Evolutionary conservation across 2,888 invertebrate genomes (phyloP).

Genomic region (Corbicula japonica): DNA sequence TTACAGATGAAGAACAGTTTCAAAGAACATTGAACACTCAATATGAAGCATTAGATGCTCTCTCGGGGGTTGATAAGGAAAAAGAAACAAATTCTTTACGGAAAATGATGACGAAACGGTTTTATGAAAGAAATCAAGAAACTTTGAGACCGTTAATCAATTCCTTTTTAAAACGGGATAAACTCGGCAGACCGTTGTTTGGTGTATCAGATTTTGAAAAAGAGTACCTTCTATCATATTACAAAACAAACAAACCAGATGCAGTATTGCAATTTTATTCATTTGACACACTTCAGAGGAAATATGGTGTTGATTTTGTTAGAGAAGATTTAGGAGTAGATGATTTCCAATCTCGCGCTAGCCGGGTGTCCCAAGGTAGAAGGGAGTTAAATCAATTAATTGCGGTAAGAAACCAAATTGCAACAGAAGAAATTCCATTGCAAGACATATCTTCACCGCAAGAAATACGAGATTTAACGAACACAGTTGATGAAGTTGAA

Average conservation of each 20-base stretch:
- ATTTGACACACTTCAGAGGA: slow-evolving; percentile 42
- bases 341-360: slow-evolving; percentile 28
- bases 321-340: slow-evolving; percentile 41
- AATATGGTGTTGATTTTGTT: slow-evolving; percentile 46
- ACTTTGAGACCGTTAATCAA: slow-evolving; percentile 5
- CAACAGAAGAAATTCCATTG: slow-evolving; percentile 26
- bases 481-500: slow-evolving; percentile 30
- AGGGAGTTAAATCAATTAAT: slow-evolving; percentile 30
- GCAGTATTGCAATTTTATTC: slow-evolving; percentile 30
- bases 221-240: slow-evolving; percentile 37
- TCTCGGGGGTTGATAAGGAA: slow-evolving; percentile 37
- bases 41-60: slow-evolving; percentile 39
- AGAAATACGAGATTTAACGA: slow-evolving; percentile 44
- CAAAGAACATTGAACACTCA: slow-evolving; percentile 41
- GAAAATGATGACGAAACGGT: slow-evolving; percentile 37
- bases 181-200: slow-evolving; percentile 35
- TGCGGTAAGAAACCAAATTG: slow-evolving; percentile 18
- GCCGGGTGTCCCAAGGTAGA: slow-evolving; percentile 38
- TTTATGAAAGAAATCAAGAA: slow-evolving; percentile 51
- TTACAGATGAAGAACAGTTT: slow-evolving; percentile 47
- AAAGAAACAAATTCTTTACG: slow-evolving; percentile 18
- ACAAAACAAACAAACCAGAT: slow-evolving; percentile 41
- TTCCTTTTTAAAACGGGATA: slow-evolving; percentile 24
- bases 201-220: slow-evolving; percentile 23
- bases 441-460: slow-evolving; percentile 45